Conservation (phyloP, 2,113 vertebrate species). For the Argyrosomus japonicus region DNA sequence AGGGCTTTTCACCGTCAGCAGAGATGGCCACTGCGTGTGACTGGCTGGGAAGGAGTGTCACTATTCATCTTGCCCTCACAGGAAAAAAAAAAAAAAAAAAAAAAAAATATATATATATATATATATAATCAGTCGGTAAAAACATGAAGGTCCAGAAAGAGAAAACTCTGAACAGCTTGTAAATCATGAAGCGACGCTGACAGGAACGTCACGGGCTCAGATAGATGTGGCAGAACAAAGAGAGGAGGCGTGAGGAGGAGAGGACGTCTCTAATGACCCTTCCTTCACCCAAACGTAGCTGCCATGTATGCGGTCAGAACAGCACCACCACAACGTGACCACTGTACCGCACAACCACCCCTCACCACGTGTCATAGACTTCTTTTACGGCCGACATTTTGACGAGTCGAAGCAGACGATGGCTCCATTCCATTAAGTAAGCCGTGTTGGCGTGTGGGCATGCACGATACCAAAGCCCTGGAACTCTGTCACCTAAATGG, state of each 20-base stretch:
- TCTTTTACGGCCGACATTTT: not conserved
- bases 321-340: not conserved
- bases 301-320: not conserved
- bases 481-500: too few species aligned
- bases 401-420: not conserved
- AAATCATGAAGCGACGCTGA: slow-evolving; percentile 39
- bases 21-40: slow-evolving; percentile 22
- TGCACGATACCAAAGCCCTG: too few species aligned
- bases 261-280: not conserved
- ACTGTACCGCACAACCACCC: not conserved
- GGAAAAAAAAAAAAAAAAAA: slow-evolving; percentile 40
- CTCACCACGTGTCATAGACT: not conserved
- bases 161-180: slow-evolving; percentile 31
- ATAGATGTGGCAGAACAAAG: slow-evolving; percentile 1
- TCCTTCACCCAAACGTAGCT: not conserved
- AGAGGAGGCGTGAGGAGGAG: not conserved
- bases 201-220: slow-evolving; percentile 4
- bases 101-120: too few species aligned
- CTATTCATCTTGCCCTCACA: slow-evolving; percentile 43
- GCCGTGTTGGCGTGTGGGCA: too few species aligned
- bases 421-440: too few species aligned
- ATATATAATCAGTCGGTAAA: slow-evolving; percentile 27
- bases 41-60: slow-evolving; percentile 46
- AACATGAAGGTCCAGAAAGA: slow-evolving; percentile 44
- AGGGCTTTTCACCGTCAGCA: slow-evolving; percentile 44